A percentile compares a stretch with the other conserved stretches of the same genome.
Conservation (phyloP, 2,797 vertebrate species). For the Pipistrellus pygmaeus region DNA sequence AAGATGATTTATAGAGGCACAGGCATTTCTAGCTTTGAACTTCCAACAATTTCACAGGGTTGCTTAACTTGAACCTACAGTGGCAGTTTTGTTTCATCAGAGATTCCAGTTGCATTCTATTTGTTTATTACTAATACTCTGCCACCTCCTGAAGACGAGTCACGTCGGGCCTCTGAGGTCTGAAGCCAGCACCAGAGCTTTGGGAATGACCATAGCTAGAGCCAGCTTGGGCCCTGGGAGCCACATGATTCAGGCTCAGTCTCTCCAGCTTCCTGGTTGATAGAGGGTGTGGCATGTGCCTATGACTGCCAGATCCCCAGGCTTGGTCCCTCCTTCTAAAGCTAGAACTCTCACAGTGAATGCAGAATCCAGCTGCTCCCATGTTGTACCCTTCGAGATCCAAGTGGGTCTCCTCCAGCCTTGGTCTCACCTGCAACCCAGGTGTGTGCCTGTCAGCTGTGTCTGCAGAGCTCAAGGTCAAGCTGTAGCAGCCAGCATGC, state of each 20-base stretch:
- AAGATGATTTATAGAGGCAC: background rate
- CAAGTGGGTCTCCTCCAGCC: background rate
- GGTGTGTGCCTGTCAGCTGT: background rate
- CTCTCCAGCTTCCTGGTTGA: background rate
- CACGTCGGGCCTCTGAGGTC: background rate
- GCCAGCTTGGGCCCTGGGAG: background rate
- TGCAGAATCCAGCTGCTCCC: background rate
- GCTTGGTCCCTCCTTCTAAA: background rate
- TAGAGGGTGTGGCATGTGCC: rapidly evolving
- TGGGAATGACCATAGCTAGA: background rate
- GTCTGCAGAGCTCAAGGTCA: constrained; percentile 6
- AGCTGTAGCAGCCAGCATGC: background rate
- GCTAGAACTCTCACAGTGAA: background rate
- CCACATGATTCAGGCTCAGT: too few species aligned
- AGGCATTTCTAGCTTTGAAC: background rate
- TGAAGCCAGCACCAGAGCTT: background rate
- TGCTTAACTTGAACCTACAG: background rate
- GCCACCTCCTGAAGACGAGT: background rate
- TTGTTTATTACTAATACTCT: background rate
- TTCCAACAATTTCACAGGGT: background rate
- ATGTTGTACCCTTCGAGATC: background rate
- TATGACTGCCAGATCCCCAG: background rate
- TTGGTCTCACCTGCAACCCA: background rate
- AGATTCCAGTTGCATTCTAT: background rate
- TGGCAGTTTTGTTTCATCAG: background rate